Base-by-base conservation (phyloP, 2,113 vertebrate species). In the Actenoides lindsayi region DNA sequence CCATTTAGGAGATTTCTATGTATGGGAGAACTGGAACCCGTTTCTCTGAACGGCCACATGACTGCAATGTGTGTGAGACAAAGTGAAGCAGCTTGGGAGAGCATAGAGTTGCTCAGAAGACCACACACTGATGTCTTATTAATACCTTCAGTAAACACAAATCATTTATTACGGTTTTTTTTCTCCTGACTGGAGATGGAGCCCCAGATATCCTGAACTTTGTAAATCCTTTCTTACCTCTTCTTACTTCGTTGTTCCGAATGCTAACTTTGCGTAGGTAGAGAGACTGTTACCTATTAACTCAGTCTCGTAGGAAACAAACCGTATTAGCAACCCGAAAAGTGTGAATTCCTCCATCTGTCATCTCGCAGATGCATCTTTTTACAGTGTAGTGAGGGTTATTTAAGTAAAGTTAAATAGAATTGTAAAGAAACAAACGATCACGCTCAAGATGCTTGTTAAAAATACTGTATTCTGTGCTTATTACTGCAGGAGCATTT, bases 311-410 rank as follows among this genome's bases (percentile, higher is more conserved):
- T 65, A 93, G 80, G 87, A 92, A 92, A 51, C 44, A 82, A 60
- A 96, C 57, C 42, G 6, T 53, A 62, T 16, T 71, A 75, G 42
- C 73, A 89, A 50, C 48, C 0, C 1, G 37, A 93, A 56, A 90
- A 50, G 28, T 54, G 69, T 90, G 62, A 94, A 79, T 87, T 82
- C 87, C 27, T 91, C 84, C 80, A 92, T 90, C 68, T 83, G 70
- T 73, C 62, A 35, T 84, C 59, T 68, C 90, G 65, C 53, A 65
- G 80, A 60, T 87, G 5, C 78, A 39, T 81, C 39, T 56, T 81
- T 87, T 67, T 60, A 37, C 35, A 71, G 1, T 44, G 8, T 68
- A 54, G 37, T 75, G 56, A 74, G 33, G 4, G 5, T 83, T 81
- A 71, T 76, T 87, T 78, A 84, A 90, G 48, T 81, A 77, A 48